Evolutionary conservation across 2,113 vertebrate genomes (phyloP).

Genomic region (Corvus moneduloides): DNA sequence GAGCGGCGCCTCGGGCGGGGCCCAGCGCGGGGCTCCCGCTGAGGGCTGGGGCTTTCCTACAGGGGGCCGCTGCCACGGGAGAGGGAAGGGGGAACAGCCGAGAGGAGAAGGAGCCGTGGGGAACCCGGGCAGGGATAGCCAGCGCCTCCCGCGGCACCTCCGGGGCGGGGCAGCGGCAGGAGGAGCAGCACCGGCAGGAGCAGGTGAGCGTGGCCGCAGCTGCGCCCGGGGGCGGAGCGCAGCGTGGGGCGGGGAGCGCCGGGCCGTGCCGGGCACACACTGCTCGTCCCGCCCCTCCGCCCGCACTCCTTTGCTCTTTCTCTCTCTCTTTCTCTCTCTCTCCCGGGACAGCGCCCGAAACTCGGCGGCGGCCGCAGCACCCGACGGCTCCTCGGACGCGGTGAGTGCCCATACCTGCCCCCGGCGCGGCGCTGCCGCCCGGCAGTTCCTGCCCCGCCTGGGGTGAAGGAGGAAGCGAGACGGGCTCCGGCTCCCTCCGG

Average conservation of each 20-base stretch:
- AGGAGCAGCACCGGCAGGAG: background rate
- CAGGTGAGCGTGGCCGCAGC: background rate
- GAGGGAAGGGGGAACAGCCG: fast-evolving
- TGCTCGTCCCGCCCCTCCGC: background rate
- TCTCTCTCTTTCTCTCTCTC: background rate
- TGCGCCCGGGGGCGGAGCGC: background rate
- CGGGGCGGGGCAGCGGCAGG: background rate
- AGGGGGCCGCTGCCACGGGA: fast-evolving
- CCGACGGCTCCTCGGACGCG: background rate
- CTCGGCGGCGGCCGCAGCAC: background rate
- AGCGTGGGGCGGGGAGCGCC: background rate
- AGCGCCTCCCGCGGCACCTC: background rate
- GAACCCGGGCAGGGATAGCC: fast-evolving
- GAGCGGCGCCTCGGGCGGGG: background rate
- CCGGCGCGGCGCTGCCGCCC: background rate
- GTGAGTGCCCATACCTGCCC: background rate
- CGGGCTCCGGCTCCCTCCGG: background rate
- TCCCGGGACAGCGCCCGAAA: background rate
- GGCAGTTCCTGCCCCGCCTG: constrained; percentile 19
- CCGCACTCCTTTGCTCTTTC: background rate
- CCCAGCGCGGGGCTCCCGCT: background rate
- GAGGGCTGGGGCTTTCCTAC: background rate
- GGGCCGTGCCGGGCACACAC: background rate
- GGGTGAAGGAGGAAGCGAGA: constrained; percentile 46
- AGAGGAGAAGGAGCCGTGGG: fast-evolving